These are phyloP conservation scores for Lordiphosa mommai DNA, from an alignment of 1,140 invertebrate genomes.

Conservation along the genomic window DNA sequence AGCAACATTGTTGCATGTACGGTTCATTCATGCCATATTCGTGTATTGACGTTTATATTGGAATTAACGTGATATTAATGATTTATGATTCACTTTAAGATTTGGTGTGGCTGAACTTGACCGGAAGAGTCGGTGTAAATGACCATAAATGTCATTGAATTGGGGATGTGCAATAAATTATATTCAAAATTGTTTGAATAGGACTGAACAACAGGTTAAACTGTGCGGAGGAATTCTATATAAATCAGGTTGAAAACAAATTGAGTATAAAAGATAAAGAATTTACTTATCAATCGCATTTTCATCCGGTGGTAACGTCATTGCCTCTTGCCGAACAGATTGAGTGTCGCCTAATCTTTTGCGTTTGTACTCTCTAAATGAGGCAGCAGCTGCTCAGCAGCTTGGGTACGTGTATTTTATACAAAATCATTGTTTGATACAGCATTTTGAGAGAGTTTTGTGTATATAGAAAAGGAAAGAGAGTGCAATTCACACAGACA, in stretches of 20 bases:
- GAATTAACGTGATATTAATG: conserved; percentile 20
- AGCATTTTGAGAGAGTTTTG: too few species aligned
- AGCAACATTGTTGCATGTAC: conserved; percentile 64
- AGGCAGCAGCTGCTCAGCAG: too few species aligned
- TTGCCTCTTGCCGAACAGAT: too few species aligned
- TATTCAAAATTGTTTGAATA: background rate
- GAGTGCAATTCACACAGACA: too few species aligned
- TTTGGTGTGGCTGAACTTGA: conserved; percentile 13
- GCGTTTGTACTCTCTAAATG: too few species aligned
- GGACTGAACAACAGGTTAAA: conserved; percentile 40
- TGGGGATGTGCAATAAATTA: conserved; percentile 26
- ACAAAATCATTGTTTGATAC: too few species aligned
- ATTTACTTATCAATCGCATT: background rate
- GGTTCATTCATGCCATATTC: conserved; percentile 49
- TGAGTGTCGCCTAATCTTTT: too few species aligned
- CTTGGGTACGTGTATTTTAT: too few species aligned
- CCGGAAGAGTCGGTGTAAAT: conserved; percentile 44
- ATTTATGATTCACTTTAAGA: conserved; percentile 42
- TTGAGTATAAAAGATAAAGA: background rate
- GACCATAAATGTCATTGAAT: conserved; percentile 35
- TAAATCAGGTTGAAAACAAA: background rate
- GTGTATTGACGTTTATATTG: background rate
- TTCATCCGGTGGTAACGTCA: too few species aligned
- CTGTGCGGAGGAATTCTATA: conserved; percentile 1
- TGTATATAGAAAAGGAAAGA: too few species aligned